Evolutionary conservation across 2,797 vertebrate species (phyloP).

Genomic region (Pantherophis alleghaniensis): DNA sequence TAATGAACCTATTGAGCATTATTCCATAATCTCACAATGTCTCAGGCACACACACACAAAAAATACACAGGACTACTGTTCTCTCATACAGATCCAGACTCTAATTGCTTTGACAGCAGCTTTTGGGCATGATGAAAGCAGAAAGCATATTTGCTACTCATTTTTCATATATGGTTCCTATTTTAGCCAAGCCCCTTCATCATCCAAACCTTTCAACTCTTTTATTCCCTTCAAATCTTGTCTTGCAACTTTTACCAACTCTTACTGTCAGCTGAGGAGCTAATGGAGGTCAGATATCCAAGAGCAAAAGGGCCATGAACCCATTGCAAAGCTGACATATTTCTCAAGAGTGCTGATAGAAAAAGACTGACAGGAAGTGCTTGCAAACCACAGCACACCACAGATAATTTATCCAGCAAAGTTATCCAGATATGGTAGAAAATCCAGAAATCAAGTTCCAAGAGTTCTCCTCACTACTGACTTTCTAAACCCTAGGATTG

Average conservation of each 20-base stretch:
- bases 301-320: not conserved
- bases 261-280: not conserved
- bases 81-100: not conserved
- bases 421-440: not conserved
- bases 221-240: conserved; percentile 1
- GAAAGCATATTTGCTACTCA: not conserved
- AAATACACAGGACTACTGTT: not conserved
- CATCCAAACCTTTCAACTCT: not conserved
- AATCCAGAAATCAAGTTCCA: not conserved
- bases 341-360: not conserved
- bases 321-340: not conserved
- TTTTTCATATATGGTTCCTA: not conserved
- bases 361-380: not conserved
- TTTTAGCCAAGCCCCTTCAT: not conserved
- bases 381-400: not conserved
- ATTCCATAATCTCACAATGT: not conserved
- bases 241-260: not conserved
- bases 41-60: not conserved
- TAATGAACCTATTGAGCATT: not conserved
- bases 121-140: not conserved
- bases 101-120: not conserved
- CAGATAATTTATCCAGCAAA: not conserved
- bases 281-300: not conserved
- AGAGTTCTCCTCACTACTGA: not conserved
- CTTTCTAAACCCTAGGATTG: not conserved